phyloP scores from a whole-genome alignment of 2,113 vertebrate genomes.

The Lophotis ruficrista region DNA sequence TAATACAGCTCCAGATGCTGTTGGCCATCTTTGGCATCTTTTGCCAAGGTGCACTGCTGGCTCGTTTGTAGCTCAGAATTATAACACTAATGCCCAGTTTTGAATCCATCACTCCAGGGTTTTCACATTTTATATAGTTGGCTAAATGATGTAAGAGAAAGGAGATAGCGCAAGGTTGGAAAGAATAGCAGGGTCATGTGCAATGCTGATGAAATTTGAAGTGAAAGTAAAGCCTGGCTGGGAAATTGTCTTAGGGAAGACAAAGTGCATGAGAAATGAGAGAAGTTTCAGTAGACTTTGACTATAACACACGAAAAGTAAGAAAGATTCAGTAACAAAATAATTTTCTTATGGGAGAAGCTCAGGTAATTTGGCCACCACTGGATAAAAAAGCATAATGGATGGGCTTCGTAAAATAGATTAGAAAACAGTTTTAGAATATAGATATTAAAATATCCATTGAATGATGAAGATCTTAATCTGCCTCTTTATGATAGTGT shows the following conservation, averaged over 20 bases:
- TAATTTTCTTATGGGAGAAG: background rate
- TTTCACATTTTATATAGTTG: background rate
- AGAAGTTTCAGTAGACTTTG: background rate
- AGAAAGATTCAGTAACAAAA: background rate
- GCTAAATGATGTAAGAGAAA: background rate
- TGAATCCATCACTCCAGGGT: background rate
- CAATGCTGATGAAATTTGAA: background rate
- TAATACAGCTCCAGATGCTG: background rate
- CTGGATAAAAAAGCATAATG: background rate
- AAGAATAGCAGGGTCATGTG: background rate
- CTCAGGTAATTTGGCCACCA: background rate
- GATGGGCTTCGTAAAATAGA: background rate
- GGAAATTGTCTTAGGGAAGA: background rate
- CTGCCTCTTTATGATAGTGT: background rate
- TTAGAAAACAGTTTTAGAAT: background rate
- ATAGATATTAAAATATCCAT: background rate
- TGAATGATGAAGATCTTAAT: background rate
- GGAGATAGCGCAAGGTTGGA: background rate
- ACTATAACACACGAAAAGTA: background rate
- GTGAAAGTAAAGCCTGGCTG: background rate
- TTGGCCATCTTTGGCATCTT: background rate
- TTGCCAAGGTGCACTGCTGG: background rate
- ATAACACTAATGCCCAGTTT: background rate
- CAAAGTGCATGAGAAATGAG: background rate
- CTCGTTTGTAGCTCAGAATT: rapidly evolving